Percentiles rank a stretch among this genome's conserved stretches.
phyloP scores from a whole-genome alignment of 2,113 vertebrate species.

The Lipotes vexillifer region DNA sequence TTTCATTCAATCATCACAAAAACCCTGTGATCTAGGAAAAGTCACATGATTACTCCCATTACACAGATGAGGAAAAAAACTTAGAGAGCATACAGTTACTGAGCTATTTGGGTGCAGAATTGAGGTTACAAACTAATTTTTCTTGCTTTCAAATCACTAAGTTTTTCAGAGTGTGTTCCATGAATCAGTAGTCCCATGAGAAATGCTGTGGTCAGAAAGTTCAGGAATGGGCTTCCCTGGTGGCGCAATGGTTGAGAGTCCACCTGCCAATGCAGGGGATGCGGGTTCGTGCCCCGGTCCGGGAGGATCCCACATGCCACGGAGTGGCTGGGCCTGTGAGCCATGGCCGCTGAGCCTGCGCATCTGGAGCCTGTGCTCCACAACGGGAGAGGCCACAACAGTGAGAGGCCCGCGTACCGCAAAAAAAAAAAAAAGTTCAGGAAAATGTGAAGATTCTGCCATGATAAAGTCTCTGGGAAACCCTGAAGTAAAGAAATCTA shows the following conservation, averaged over 20 bases:
- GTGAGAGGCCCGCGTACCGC: no score
- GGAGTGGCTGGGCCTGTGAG: no score
- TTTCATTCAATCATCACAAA: not conserved
- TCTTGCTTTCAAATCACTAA: conserved; percentile 1
- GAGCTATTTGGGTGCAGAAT: not conserved
- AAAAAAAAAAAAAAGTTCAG: not conserved
- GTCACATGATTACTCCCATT: not conserved
- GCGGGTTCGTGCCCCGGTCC: no score
- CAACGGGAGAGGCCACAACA: no score
- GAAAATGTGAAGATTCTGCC: not conserved
- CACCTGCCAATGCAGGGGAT: no score
- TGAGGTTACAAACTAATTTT: not conserved
- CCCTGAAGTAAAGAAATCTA: not conserved
- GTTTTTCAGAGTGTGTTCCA: not conserved
- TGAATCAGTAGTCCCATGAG: not conserved
- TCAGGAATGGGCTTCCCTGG: not conserved
- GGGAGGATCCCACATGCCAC: no score
- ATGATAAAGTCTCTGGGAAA: not conserved
- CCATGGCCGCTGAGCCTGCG: no score
- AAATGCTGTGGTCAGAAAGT: not conserved
- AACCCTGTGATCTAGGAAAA: not conserved
- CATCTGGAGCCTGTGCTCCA: no score
- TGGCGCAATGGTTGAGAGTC: no score
- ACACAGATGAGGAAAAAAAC: not conserved
- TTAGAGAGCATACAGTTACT: not conserved